Conservation (phyloP, 2,797 vertebrate species). For the Pelochelys cantorii region DNA sequence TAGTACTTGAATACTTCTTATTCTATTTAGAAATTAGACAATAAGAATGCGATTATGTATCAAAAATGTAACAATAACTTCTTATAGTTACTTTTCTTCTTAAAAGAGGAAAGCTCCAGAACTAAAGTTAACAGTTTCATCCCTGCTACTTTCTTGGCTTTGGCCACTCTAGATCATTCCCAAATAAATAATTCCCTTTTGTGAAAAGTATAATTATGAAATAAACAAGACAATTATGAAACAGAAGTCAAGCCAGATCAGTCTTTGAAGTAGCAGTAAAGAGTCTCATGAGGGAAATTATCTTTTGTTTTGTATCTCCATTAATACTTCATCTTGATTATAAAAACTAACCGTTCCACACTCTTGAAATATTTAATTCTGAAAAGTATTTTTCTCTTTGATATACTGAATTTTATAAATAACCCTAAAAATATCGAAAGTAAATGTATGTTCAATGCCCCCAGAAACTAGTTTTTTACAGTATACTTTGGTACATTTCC, state of each 20-base stretch:
- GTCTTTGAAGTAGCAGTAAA: not conserved
- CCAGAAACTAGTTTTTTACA: not conserved
- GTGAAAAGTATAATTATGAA: not conserved
- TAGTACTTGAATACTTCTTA: conserved; percentile 4
- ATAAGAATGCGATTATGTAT: not conserved
- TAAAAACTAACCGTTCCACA: not conserved
- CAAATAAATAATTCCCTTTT: not conserved
- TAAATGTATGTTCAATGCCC: not conserved
- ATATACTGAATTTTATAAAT: not conserved
- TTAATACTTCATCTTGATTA: not conserved
- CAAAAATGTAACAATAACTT: conserved; percentile 24
- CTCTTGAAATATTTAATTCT: not conserved
- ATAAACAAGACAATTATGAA: not conserved
- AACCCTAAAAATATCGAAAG: not conserved
- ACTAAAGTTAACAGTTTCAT: not conserved
- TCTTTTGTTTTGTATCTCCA: not conserved
- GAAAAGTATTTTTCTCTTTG: not conserved
- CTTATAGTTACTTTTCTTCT: conserved; percentile 27
- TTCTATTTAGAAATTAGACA: conserved; percentile 46
- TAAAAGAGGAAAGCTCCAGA: not conserved
- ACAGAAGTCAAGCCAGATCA: not conserved
- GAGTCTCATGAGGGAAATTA: not conserved
- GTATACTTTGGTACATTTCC: not conserved
- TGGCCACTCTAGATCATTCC: not conserved
- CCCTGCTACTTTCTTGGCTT: not conserved